A percentile compares a stretch with the other conserved stretches of the same genome.
These are phyloP conservation scores for Emydura subglobosa DNA, from an alignment of 2,113 vertebrate genomes.

Conservation along the genomic window DNA sequence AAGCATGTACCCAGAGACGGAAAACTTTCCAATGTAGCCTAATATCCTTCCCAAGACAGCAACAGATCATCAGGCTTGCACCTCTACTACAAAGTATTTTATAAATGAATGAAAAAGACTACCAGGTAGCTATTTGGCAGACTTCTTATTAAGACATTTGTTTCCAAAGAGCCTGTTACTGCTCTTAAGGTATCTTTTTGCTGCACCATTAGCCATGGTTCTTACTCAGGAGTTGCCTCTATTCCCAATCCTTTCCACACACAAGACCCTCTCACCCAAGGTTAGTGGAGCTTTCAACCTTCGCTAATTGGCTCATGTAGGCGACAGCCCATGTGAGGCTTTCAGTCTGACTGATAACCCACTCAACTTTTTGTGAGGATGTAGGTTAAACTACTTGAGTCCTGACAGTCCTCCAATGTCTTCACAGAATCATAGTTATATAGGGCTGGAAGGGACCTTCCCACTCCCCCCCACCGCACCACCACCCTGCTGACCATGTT, in stretches of 20 bases:
- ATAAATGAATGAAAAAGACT: neutral
- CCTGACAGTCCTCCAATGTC: neutral
- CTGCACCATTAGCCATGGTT: neutral
- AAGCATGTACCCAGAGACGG: neutral
- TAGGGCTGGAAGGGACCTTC: neutral
- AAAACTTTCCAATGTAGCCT: neutral
- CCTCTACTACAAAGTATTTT: neutral
- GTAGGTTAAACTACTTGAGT: neutral
- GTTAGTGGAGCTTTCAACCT: neutral
- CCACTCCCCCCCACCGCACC: too few species aligned
- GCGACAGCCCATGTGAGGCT: conserved; percentile 45
- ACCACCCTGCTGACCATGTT: neutral
- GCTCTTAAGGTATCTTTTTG: neutral
- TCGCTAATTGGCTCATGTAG: neutral
- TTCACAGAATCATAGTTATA: neutral
- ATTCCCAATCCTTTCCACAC: neutral
- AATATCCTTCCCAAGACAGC: neutral
- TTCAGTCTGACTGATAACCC: neutral
- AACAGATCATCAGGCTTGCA: neutral
- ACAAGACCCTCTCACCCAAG: neutral
- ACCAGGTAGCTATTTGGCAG: neutral
- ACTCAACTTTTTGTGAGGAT: neutral
- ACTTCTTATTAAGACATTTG: neutral
- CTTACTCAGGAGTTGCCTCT: neutral
- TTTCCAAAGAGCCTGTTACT: neutral